Conservation (phyloP, 2,113 vertebrate genomes). For the Poeciliopsis retropinna region DNA sequence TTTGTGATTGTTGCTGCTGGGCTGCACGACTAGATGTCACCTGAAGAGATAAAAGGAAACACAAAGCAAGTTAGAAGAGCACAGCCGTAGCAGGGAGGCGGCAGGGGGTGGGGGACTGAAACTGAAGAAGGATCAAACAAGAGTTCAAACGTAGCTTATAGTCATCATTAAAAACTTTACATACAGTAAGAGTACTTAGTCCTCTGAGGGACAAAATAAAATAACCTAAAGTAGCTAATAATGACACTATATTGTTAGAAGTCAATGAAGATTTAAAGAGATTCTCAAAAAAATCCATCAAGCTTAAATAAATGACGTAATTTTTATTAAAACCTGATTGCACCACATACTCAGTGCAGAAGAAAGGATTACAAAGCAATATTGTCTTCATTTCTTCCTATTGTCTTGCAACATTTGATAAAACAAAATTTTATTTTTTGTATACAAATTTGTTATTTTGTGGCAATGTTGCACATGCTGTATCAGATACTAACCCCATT, state of each 20-base stretch:
- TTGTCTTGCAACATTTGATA: no score
- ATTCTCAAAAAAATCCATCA: background rate
- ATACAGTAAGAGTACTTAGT: conserved; percentile 49
- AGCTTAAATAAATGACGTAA: conserved; percentile 28
- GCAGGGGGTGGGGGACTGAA: background rate
- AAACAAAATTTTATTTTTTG: no score
- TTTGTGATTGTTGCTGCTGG: conserved; percentile 80
- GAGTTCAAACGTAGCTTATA: background rate
- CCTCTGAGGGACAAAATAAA: conserved; percentile 41
- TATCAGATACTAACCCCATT: background rate
- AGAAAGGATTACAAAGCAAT: background rate
- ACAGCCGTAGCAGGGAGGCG: conserved; percentile 1
- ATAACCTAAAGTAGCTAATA: conserved; percentile 29
- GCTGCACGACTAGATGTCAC: conserved; percentile 86
- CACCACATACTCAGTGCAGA: conserved; percentile 32
- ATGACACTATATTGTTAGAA: conserved; percentile 61
- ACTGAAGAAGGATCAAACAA: conserved; percentile 42
- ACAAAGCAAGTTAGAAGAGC: conserved; percentile 15
- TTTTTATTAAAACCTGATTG: conserved; percentile 19
- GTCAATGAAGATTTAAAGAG: conserved; percentile 18
- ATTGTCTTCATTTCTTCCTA: background rate
- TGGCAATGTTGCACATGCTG: background rate
- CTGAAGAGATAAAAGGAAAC: conserved; percentile 64
- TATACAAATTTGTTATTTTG: no score
- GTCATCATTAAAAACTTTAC: conserved; percentile 38